A percentile compares a stretch with the other conserved stretches of the same genome.
phyloP scores from a whole-genome alignment of 92 coral and sea anemone genomes.

The Umimayanthus kanabou region DNA sequence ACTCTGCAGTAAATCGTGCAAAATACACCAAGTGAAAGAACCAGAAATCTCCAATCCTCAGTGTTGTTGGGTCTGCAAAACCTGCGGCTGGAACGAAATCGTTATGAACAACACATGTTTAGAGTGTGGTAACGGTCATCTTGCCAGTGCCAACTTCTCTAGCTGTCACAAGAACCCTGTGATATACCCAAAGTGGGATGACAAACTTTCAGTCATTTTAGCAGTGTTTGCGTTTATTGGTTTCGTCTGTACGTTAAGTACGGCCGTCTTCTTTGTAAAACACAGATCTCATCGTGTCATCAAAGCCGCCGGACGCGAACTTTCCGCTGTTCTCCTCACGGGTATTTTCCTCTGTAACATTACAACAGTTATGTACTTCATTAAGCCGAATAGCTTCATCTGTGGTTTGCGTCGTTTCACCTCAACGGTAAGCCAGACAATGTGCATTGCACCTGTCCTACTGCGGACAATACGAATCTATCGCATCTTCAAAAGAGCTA shows the following conservation, averaged over 20 bases:
- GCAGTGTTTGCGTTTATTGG: conserved; percentile 45
- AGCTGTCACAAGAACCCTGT: conserved; percentile 42
- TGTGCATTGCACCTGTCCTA: conserved; percentile 58
- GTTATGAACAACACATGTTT: conserved; percentile 49
- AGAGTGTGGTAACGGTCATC: conserved; percentile 35
- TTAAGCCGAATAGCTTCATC: conserved; percentile 31
- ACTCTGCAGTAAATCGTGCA: conserved; percentile 47
- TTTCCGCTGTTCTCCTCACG: conserved; percentile 40
- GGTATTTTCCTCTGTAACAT: conserved; percentile 42
- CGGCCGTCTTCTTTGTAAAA: conserved; percentile 44
- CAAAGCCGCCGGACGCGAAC: conserved; percentile 63
- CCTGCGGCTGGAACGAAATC: conserved; percentile 38
- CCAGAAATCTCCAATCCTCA: conserved; percentile 38
- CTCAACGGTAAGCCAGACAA: conserved; percentile 44
- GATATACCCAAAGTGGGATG: conserved; percentile 23
- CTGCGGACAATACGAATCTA: conserved; percentile 53
- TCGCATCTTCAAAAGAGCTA: conserved; percentile 52
- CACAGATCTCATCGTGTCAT: conserved; percentile 46
- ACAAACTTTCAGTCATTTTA: conserved; percentile 35
- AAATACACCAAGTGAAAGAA: conserved; percentile 26
- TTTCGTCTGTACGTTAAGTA: conserved; percentile 28
- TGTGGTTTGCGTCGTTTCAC: conserved; percentile 36
- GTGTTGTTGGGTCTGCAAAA: conserved; percentile 55
- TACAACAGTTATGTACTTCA: conserved; percentile 31
- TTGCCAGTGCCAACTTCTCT: conserved; percentile 26